Conservation (phyloP, 2,888 invertebrate genomes). For the Phalera bucephala region DNA sequence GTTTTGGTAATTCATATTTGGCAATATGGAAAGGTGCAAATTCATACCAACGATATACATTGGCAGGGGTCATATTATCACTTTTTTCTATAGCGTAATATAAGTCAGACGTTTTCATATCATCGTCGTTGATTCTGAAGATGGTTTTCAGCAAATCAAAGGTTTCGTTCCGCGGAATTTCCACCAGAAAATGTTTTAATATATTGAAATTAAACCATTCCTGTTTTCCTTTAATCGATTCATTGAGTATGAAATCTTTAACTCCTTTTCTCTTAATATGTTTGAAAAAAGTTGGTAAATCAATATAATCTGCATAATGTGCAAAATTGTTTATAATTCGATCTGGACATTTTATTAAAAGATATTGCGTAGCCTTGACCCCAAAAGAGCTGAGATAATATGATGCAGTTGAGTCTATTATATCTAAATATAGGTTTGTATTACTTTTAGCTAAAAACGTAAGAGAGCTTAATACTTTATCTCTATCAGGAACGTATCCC, state of each 20-base stretch:
- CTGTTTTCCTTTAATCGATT: conserved; percentile 24
- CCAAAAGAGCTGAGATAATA: conserved; percentile 29
- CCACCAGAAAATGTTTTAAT: conserved; percentile 48
- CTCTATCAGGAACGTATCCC: no score
- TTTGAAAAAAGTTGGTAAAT: conserved; percentile 50
- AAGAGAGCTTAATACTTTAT: conserved; percentile 6
- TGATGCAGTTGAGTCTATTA: conserved; percentile 28
- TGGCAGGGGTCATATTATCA: neutral
- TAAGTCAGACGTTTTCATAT: neutral
- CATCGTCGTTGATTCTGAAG: conserved; percentile 30
- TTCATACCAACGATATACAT: conserved; percentile 53
- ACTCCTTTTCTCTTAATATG: conserved; percentile 46
- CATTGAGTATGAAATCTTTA: conserved; percentile 42
- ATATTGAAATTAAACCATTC: conserved; percentile 33
- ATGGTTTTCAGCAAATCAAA: conserved; percentile 52
- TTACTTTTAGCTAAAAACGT: conserved; percentile 36
- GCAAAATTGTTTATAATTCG: conserved; percentile 48
- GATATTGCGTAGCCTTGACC: conserved; percentile 40
- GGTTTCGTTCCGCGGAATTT: conserved; percentile 45
- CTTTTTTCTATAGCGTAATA: neutral
- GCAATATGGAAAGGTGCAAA: conserved; percentile 53
- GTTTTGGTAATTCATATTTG: conserved; percentile 48
- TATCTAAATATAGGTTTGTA: conserved; percentile 41
- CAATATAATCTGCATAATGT: conserved; percentile 32
- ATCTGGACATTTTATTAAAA: conserved; percentile 49